Evolutionary conservation across 1,140 invertebrate species (phyloP), one percentile per base, ranked within the genome.

Genomic region (Hermetia illucens): DNA sequence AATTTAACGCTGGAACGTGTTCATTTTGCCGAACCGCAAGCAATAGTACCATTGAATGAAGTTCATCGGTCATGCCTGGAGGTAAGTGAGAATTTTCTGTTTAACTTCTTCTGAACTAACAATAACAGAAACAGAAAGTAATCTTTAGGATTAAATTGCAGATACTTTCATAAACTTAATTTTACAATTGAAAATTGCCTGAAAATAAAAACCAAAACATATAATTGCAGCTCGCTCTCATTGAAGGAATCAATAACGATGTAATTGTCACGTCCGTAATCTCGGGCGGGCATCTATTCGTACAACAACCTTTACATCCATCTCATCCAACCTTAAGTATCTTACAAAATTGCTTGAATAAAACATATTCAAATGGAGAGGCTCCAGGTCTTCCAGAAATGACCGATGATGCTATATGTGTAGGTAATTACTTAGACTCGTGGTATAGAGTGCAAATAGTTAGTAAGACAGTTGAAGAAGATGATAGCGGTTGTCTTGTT

Each of bases 271-370:
- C 82, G 48, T 79, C 78, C 45, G 74, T 93, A 44, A 73, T 91
- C 5, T 75, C 77, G 46, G 80, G 87, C 15, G 79, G 80, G 36
- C 84, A 91, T 53, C 68, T 95, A 46, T 97, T 97, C 63, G 68
- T 97, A 20, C 92, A 97, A 55, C 79, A 93, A 55, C 89, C 87
- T 12, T 80, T 86, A 31, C 91, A 97, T 68, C 90, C 92, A 1
- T 79, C 88, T 1, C 93, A 82, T 65, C 77, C 81, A 2, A 76
- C 75, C 12, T 66, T 97, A 33, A 72, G 77, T 44, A 64, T 75
- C 33, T 68, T 96, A 24, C 84, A 86, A 52, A 68, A 75, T 24
- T 71, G 67, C 43, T 81, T 88, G 72, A 76, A 73, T 44, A 61
- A 68, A 18, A 72, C 71, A 21, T 87, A 87, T 52, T 51, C 70